Conservation (phyloP, 2,888 invertebrate species). For the Willowsia nigromaculata region DNA sequence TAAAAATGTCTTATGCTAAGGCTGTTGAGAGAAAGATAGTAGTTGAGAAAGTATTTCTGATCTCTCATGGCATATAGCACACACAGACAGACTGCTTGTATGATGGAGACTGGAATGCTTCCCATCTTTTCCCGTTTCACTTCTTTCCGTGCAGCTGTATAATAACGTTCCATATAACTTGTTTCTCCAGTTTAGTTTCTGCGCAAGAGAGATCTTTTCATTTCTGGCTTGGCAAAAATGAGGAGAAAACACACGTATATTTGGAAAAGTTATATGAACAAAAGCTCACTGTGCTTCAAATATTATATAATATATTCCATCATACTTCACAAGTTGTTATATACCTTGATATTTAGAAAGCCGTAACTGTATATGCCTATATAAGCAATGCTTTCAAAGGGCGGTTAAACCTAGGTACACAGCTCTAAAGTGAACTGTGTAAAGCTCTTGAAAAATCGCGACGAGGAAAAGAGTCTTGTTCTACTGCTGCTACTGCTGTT, state of each 20-base stretch:
- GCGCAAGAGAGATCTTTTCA: constrained; percentile 62
- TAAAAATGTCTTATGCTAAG: background rate
- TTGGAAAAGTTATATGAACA: background rate
- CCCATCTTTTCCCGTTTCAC: constrained; percentile 19
- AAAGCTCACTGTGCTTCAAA: background rate
- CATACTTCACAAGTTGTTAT: background rate
- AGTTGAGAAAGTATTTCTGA: constrained; percentile 51
- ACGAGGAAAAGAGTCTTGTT: constrained; percentile 28
- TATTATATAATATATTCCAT: background rate
- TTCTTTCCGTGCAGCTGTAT: background rate
- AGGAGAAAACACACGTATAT: background rate
- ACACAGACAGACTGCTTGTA: constrained; percentile 10
- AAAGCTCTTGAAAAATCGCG: constrained; percentile 32
- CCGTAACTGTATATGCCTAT: background rate
- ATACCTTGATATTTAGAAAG: constrained; percentile 14
- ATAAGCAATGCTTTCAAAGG: background rate
- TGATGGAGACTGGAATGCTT: constrained; percentile 13
- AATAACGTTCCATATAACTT: constrained; percentile 5
- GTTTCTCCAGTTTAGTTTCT: constrained; percentile 48
- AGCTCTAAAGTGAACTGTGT: background rate
- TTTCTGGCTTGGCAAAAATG: constrained; percentile 42
- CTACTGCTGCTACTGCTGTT: background rate
- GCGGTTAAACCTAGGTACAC: background rate
- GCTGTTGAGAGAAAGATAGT: background rate
- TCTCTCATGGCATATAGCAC: constrained; percentile 33